Percentiles rank a stretch among this genome's conserved stretches.
Evolutionary conservation across 2,888 invertebrate genomes (phyloP).

Genomic region (Meteorus colon): DNA sequence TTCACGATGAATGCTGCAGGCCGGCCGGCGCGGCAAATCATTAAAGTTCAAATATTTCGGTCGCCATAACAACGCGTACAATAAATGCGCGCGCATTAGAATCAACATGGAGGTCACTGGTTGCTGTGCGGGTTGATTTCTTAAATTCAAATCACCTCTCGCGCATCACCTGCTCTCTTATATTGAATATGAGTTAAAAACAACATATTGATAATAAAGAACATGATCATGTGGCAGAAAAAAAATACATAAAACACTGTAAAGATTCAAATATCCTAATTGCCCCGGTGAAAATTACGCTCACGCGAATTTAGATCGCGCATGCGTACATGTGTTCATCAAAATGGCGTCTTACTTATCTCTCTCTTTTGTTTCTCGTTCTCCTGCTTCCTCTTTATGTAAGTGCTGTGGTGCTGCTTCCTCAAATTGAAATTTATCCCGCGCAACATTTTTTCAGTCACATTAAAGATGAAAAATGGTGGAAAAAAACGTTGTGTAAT

Average conservation of each 20-base stretch:
- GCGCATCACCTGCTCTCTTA: background rate
- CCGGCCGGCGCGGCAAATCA: conserved; percentile 25
- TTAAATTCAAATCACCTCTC: background rate
- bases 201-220: background rate
- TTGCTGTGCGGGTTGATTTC: background rate
- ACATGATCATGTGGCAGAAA: background rate
- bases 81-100: background rate
- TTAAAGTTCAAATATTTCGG: conserved; percentile 4
- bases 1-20: background rate
- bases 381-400: too few species aligned
- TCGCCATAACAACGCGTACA: conserved; percentile 31
- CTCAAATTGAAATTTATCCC: too few species aligned
- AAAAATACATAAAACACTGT: too few species aligned
- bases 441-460: too few species aligned
- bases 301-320: conserved; percentile 21
- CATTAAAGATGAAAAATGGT: too few species aligned
- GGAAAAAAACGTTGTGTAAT: too few species aligned
- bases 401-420: too few species aligned
- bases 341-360: too few species aligned
- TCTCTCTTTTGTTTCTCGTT: too few species aligned
- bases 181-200: background rate
- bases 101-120: conserved; percentile 13
- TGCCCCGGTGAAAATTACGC: too few species aligned
- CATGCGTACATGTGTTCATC: conserved; percentile 36
- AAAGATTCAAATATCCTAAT: too few species aligned